These are phyloP conservation scores for Pygmarrhopalites habei DNA, from an alignment of 1,140 invertebrate species.

Conservation along the genomic window DNA sequence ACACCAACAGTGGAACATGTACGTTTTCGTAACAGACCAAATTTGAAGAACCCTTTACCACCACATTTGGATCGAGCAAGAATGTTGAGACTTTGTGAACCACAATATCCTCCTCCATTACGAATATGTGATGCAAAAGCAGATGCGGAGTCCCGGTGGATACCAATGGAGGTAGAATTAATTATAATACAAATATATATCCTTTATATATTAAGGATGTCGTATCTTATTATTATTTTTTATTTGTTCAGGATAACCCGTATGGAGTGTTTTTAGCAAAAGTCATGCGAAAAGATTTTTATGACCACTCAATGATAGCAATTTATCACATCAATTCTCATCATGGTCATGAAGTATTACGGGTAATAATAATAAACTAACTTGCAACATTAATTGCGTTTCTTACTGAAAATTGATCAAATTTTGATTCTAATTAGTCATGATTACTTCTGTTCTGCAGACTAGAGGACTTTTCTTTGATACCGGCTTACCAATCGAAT, in stretches of 20 bases:
- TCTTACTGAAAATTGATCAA: not conserved
- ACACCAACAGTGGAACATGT: conserved; percentile 5
- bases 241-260: conserved; percentile 13
- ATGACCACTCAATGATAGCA: conserved; percentile 5
- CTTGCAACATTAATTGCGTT: not conserved
- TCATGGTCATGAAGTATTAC: conserved; percentile 2
- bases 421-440: not conserved
- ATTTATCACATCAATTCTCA: conserved; percentile 9
- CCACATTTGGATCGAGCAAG: conserved; percentile 2
- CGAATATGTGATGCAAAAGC: not conserved
- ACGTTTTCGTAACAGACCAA: conserved; percentile 15
- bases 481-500: conserved; percentile 14
- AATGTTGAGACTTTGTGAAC: conserved; percentile 11
- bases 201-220: not conserved
- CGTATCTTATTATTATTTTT: not conserved
- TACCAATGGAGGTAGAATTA: too few relatives aligned
- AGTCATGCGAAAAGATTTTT: conserved; percentile 4
- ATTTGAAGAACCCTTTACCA: conserved; percentile 16
- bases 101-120: not conserved
- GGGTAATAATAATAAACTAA: not conserved
- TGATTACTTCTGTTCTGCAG: conserved; percentile 8
- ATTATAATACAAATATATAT: not conserved
- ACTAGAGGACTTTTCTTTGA: conserved; percentile 6
- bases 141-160: too few relatives aligned
- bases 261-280: conserved; percentile 11